A percentile compares a stretch with the other conserved stretches of the same genome.
Evolutionary conservation across 2,888 invertebrate species (phyloP).

Genomic region (Thymelicus sylvestris): DNA sequence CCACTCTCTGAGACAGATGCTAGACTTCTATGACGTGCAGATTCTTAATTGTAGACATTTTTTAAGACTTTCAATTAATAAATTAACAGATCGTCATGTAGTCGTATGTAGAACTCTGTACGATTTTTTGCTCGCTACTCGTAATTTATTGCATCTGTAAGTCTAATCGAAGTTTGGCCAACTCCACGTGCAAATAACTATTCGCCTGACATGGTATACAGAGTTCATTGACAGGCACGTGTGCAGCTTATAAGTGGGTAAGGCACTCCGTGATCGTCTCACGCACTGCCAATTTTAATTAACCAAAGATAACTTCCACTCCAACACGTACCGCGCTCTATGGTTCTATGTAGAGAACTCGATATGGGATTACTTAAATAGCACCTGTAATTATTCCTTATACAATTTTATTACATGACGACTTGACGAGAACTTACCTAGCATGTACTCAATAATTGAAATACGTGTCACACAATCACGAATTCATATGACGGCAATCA

Average conservation of each 20-base stretch:
- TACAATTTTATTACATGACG: too few species aligned
- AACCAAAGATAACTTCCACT: slow-evolving; percentile 75
- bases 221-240: slow-evolving; percentile 84
- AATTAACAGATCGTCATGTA: neutral
- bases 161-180: slow-evolving; percentile 49
- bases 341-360: slow-evolving; percentile 58
- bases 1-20: slow-evolving; percentile 28
- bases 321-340: slow-evolving; percentile 67
- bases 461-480: too few species aligned
- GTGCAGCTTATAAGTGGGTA: slow-evolving; percentile 78
- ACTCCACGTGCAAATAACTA: slow-evolving; percentile 56
- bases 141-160: slow-evolving; percentile 21
- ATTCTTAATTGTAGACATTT: slow-evolving; percentile 5
- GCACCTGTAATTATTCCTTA: slow-evolving; percentile 40
- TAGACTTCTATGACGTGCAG: slow-evolving; percentile 18
- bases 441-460: too few species aligned
- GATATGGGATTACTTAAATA: slow-evolving; percentile 45
- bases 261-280: slow-evolving; percentile 74
- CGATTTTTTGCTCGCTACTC: slow-evolving; percentile 7
- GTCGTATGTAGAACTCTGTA: slow-evolving; percentile 14
- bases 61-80: neutral
- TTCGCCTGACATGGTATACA: slow-evolving; percentile 65
- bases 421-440: too few species aligned
- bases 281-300: slow-evolving; percentile 83
- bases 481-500: too few species aligned